Conservation (phyloP, 2,797 vertebrate genomes). For the Amazona finschi region DNA sequence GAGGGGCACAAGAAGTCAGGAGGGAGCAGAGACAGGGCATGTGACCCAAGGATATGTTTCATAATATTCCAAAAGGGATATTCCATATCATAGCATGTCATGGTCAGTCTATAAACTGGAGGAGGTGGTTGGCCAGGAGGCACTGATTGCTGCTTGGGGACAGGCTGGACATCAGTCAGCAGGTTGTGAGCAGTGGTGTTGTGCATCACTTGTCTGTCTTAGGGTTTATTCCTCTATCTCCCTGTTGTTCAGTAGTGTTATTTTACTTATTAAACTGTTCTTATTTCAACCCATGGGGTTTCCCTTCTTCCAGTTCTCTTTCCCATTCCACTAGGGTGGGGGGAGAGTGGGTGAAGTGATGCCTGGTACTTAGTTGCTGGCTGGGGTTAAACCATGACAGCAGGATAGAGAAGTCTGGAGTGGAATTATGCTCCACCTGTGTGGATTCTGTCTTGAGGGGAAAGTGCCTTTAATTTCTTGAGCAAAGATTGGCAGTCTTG, state of each 20-base stretch:
- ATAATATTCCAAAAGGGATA: not conserved
- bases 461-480: not conserved
- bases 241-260: not conserved
- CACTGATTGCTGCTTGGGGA: not conserved
- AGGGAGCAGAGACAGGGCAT: not conserved
- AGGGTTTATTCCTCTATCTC: not conserved
- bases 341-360: not conserved
- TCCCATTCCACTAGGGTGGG: not conserved
- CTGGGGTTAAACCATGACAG: not conserved
- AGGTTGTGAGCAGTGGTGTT: not conserved
- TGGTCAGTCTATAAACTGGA: not conserved
- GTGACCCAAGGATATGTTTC: not conserved
- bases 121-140: not conserved
- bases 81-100: not conserved
- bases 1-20: not conserved
- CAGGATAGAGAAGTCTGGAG: not conserved
- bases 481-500: not conserved
- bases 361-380: not conserved
- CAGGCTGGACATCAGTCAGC: not conserved
- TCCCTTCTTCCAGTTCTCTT: not conserved
- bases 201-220: not conserved
- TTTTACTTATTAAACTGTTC: not conserved
- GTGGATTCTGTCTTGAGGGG: not conserved
- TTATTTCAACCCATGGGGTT: not conserved
- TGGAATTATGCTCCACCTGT: not conserved